Conservation (phyloP, 2,113 vertebrate genomes). For the Phasianus colchicus region DNA sequence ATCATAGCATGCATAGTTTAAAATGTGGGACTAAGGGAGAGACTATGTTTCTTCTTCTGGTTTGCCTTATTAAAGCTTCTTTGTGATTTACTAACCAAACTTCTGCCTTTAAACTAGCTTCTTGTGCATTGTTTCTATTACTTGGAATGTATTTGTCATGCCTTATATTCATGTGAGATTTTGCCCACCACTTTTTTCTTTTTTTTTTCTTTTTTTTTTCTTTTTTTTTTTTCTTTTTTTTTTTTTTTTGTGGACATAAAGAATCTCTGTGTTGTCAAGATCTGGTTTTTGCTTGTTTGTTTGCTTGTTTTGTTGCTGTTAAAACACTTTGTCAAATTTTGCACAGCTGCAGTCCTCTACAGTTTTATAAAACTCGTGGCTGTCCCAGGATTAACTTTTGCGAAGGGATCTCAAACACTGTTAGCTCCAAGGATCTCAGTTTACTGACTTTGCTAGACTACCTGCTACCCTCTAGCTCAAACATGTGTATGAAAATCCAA, state of each 20-base stretch:
- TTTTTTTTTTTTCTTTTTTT: not conserved
- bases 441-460: not conserved
- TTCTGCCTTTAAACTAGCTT: slow-evolving; percentile 44
- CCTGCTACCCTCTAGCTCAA: not conserved
- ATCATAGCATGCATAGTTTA: slow-evolving; percentile 74
- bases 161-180: not conserved
- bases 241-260: not conserved
- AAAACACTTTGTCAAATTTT: not conserved
- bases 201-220: not conserved
- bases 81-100: slow-evolving; percentile 60
- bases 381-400: not conserved
- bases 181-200: not conserved
- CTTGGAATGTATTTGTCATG: not conserved
- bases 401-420: not conserved
- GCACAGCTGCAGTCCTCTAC: not conserved
- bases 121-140: slow-evolving; percentile 32
- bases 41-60: slow-evolving; percentile 55
- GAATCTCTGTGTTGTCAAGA: not conserved
- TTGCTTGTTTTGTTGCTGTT: not conserved
- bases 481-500: not conserved
- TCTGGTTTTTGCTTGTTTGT: not conserved
- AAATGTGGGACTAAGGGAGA: slow-evolving; percentile 71
- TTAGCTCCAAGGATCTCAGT: not conserved
- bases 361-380: not conserved
- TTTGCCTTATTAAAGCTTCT: slow-evolving; percentile 61